A percentile compares a stretch with the other conserved stretches of the same genome.
phyloP scores from a whole-genome alignment of 2,797 vertebrate genomes.

The Natrix natrix region DNA sequence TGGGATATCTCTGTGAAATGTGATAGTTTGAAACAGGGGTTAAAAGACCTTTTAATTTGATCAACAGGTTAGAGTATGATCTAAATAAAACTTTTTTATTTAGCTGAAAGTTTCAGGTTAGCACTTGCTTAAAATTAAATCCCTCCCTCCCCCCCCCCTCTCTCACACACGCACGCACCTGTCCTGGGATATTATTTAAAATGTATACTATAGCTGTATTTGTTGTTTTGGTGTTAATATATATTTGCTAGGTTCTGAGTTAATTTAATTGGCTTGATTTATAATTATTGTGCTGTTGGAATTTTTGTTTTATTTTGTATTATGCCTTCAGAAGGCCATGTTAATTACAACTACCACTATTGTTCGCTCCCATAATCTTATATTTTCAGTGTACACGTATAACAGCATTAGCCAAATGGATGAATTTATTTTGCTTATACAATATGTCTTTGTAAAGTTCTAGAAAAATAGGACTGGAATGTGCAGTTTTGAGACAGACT shows the following conservation, averaged over 20 bases:
- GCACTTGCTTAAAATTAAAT: not conserved
- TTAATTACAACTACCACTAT: not conserved
- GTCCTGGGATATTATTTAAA: not conserved
- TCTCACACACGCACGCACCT: not conserved
- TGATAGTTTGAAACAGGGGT: not conserved
- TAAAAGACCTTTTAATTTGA: not conserved
- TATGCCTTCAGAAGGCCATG: not conserved
- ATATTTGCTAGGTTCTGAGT: not conserved
- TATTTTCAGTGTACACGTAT: not conserved
- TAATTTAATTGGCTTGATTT: not conserved
- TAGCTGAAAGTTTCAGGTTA: not conserved
- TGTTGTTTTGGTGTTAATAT: not conserved
- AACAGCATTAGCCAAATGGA: not conserved
- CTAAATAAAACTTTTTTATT: not conserved
- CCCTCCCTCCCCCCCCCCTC: accelerated
- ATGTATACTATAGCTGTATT: not conserved
- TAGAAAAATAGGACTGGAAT: not conserved
- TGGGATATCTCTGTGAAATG: not conserved
- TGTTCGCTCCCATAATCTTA: not conserved
- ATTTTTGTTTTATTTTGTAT: not conserved
- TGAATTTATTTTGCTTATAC: not conserved
- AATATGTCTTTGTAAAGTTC: not conserved
- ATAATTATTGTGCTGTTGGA: not conserved
- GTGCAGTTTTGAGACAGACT: not conserved
- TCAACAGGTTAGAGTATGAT: not conserved